Evolutionary conservation across 2,888 invertebrate species (phyloP).

Genomic region (Caradrina clavipalpis): DNA sequence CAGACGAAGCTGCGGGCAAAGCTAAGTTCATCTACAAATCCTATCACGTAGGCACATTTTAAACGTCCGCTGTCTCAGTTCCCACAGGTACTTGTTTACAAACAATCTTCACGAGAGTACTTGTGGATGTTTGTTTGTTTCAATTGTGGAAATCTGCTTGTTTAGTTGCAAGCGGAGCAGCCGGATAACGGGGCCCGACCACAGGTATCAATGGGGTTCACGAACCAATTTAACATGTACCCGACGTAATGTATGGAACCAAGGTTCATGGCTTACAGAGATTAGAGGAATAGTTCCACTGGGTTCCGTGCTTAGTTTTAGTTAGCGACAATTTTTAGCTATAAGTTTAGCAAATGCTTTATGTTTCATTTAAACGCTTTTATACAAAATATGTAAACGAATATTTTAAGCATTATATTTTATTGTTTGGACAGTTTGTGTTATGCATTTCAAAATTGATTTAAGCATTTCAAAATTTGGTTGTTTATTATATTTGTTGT

Average conservation of each 20-base stretch:
- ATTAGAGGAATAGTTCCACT: slow-evolving; percentile 57
- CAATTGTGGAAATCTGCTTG: slow-evolving; percentile 60
- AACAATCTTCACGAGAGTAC: slow-evolving; percentile 26
- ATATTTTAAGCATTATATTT: slow-evolving; percentile 1
- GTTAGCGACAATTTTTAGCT: slow-evolving; percentile 11
- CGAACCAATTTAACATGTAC: slow-evolving; percentile 28
- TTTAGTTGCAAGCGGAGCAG: slow-evolving; percentile 68
- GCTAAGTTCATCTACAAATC: slow-evolving; percentile 14
- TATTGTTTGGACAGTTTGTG: slow-evolving; percentile 5
- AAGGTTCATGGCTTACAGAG: slow-evolving; percentile 38
- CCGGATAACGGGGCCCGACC: slow-evolving; percentile 57
- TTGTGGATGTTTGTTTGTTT: slow-evolving; percentile 52
- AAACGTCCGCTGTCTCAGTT: slow-evolving; percentile 51
- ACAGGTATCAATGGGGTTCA: slow-evolving; percentile 65
- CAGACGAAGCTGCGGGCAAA: slow-evolving; percentile 43
- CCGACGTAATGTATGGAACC: slow-evolving; percentile 31
- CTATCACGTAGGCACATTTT: slow-evolving; percentile 48
- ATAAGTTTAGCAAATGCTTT: slow-evolving; percentile 28
- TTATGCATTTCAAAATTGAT: slow-evolving; percentile 9
- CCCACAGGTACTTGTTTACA: slow-evolving; percentile 8
- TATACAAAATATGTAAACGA: slow-evolving; percentile 23
- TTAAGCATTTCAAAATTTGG: slow-evolving; percentile 3
- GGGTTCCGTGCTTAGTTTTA: slow-evolving; percentile 28
- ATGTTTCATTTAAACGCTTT: slow-evolving; percentile 35
- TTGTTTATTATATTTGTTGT: slow-evolving; percentile 5